phyloP scores from a whole-genome alignment of 1,140 invertebrate species.

The Lethocerus indicus region DNA sequence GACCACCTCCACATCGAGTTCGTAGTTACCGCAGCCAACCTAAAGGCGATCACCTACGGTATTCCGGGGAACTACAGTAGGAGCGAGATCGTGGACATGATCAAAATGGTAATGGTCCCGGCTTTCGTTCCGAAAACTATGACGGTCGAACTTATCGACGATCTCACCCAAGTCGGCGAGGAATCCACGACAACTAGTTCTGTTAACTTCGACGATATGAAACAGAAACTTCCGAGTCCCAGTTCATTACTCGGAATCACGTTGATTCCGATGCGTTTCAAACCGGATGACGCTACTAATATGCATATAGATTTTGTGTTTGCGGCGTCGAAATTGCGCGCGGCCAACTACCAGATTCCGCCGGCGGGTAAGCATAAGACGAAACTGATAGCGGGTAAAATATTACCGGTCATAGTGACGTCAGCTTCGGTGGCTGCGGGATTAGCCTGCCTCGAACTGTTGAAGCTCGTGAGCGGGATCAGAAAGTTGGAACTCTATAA shows the following conservation, averaged over 20 bases:
- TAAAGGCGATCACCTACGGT: conserved; percentile 83
- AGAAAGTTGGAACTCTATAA: conserved; percentile 66
- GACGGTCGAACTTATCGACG: conserved; percentile 89
- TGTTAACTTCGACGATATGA: no score
- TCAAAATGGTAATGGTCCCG: conserved; percentile 49
- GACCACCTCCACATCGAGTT: conserved; percentile 80
- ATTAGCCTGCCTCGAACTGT: conserved; percentile 82
- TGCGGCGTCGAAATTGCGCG: conserved; percentile 88
- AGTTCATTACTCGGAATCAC: no score
- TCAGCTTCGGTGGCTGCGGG: conserved; percentile 94
- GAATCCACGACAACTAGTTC: no score
- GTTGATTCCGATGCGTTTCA: conserved; percentile 84
- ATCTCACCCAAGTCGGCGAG: no score
- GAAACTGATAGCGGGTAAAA: conserved; percentile 95
- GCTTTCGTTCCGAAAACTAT: conserved; percentile 83
- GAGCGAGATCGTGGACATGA: conserved; percentile 45
- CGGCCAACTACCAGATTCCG: conserved; percentile 89
- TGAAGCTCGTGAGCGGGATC: conserved; percentile 65
- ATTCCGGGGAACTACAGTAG: conserved; percentile 51
- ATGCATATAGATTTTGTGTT: conserved; percentile 99
- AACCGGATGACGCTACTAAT: conserved; percentile 96
- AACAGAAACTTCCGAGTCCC: no score
- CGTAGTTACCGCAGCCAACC: conserved; percentile 76
- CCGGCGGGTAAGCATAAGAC: conserved; percentile 91
- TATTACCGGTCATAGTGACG: conserved; percentile 97